phyloP scores from a whole-genome alignment of 2,797 vertebrate genomes.

The Acanthopagrus latus region DNA sequence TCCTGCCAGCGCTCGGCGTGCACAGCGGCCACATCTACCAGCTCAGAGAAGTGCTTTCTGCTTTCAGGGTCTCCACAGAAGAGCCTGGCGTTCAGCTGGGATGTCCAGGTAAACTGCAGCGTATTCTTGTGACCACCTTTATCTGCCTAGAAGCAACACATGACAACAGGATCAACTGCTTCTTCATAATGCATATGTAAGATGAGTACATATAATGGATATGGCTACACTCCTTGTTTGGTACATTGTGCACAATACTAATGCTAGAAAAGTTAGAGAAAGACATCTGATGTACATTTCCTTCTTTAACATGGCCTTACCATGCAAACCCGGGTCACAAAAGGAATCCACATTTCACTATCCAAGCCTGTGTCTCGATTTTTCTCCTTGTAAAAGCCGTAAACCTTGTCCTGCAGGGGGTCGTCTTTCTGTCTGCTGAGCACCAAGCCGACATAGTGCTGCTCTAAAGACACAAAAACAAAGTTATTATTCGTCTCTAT shows the following conservation, averaged over 20 bases:
- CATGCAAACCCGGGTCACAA: conserved; percentile 81
- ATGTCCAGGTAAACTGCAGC: conserved; percentile 82
- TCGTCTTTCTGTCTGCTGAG: conserved; percentile 7
- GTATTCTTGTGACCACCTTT: conserved; percentile 72
- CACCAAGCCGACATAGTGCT: conserved; percentile 75
- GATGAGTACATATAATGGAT: neutral
- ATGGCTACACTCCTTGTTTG: neutral
- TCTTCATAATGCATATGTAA: no score
- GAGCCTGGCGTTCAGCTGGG: conserved; percentile 79
- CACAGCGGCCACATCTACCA: conserved; percentile 75
- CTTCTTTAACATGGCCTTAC: conserved; percentile 59
- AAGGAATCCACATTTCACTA: conserved; percentile 71
- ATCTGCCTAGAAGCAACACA: conserved; percentile 72
- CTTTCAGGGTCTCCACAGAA: conserved; percentile 70
- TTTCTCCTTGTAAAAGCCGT: conserved; percentile 81
- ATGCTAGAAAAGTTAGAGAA: neutral
- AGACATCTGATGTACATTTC: neutral
- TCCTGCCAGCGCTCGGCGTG: conserved; percentile 55
- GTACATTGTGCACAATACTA: neutral
- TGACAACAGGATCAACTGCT: neutral
- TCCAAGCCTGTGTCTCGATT: neutral
- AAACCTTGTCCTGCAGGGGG: conserved; percentile 65
- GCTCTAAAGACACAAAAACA: conserved; percentile 65
- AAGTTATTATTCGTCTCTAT: neutral
- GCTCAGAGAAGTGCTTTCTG: conserved; percentile 66